Evolutionary conservation across 2,888 invertebrate genomes (phyloP).

Genomic region (Pristionchus japonicus): DNA sequence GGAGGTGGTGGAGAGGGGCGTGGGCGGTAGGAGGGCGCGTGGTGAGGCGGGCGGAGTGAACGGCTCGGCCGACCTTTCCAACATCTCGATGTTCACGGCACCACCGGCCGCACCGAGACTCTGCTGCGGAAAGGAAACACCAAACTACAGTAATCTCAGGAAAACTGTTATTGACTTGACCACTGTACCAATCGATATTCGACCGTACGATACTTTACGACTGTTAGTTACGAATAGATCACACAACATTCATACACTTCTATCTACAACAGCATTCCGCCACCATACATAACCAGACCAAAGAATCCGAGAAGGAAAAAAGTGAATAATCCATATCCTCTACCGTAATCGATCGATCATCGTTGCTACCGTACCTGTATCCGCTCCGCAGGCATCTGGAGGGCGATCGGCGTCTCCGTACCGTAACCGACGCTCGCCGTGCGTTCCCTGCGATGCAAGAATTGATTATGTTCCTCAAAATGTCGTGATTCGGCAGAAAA

Average conservation of each 20-base stretch:
- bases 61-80: background rate
- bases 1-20: slow-evolving; percentile 28
- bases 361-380: slow-evolving; percentile 41
- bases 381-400: slow-evolving; percentile 42
- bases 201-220: background rate
- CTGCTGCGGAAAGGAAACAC: background rate
- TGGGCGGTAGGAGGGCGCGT: background rate
- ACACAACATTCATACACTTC: background rate
- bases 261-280: background rate
- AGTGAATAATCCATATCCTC: too few relatives aligned
- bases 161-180: background rate
- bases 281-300: background rate
- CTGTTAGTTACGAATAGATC: background rate
- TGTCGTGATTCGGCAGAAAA: too few relatives aligned
- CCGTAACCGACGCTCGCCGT: slow-evolving; percentile 25
- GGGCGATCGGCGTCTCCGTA: slow-evolving; percentile 30
- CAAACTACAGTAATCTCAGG: background rate
- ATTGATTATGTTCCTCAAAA: background rate
- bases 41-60: background rate
- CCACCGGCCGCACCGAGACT: background rate
- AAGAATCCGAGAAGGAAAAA: background rate
- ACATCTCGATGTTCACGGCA: background rate
- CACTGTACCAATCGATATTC: background rate
- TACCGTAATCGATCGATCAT: background rate
- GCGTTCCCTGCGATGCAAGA: slow-evolving; percentile 25